Base-by-base conservation (phyloP, 2,888 invertebrate species). In the Phorcus lineatus region DNA sequence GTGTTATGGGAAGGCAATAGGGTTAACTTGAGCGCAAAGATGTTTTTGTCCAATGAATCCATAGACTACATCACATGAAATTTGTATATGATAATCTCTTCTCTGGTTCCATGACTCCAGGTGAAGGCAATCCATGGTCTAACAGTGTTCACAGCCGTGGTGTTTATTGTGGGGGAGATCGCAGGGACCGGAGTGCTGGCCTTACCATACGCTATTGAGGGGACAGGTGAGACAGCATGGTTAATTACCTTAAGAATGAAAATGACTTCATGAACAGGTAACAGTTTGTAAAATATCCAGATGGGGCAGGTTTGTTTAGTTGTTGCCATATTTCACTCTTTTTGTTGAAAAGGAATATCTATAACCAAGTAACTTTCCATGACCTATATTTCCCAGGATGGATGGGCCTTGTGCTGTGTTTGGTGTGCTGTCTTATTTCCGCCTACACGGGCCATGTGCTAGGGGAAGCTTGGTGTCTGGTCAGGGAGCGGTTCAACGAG, bases 361-460 rank as follows among this genome's bases (percentile, higher is more conserved):
- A 6, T 3, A 36, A 36, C 4, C 36, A 36, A 3, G 36, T 7
- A 36, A 3, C 36, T 36, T 36, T 3, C 36, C 7, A 7, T 36
- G 7, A 3, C 4, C 4, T 36, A 36, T 36, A 36, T 36, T 36
- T 7, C 11, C 13, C 81, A 96, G 96, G 96, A 62, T 96, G 95
- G 95, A 93, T 95, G 31, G 96, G 96, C 0, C 90, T 96, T 0
- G 93, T 95, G 0, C 84, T 96, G 28, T 93, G 96, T 7, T 83
- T 95, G 0, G 82, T 95, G 77, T 94, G 95, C 91, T 95, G 95
- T 83, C 88, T 94, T 1, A 94, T 95, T 76, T 95, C 96, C 0
- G 95, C 97, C 77, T 97, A 97, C 91, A 97, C 97, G 0, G 97
- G 97, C 0, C 94, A 95, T 52, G 93, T 97, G 55, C 94, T 97